Evolutionary conservation across 2,888 invertebrate genomes (phyloP).

Genomic region (Dendrolimus pini): DNA sequence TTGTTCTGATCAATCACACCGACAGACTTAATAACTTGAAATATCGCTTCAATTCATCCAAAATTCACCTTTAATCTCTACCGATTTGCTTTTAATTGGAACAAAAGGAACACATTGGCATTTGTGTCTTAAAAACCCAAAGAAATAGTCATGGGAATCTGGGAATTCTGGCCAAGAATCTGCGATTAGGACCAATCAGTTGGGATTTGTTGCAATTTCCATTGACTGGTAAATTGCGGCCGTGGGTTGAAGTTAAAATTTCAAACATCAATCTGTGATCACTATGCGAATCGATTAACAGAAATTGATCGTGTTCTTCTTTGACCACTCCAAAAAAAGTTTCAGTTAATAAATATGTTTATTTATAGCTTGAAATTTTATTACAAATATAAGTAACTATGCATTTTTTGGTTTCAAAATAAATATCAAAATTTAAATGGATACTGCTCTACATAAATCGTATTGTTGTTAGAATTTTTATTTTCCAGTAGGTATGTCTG

Average conservation of each 20-base stretch:
- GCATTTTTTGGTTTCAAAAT: too few relatives aligned
- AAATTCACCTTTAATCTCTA: conserved; percentile 53
- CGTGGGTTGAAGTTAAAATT: conserved; percentile 25
- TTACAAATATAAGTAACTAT: too few relatives aligned
- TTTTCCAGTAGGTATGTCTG: too few relatives aligned
- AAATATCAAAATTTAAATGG: too few relatives aligned
- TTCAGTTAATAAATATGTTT: not conserved
- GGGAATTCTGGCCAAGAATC: conserved; percentile 38
- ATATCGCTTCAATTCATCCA: conserved; percentile 34
- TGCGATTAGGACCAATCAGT: conserved; percentile 65
- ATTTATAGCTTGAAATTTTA: too few relatives aligned
- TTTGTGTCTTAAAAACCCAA: not conserved
- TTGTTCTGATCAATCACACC: conserved; percentile 12
- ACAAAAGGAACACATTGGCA: conserved; percentile 40
- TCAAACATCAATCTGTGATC: conserved; percentile 52
- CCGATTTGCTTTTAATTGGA: conserved; percentile 63
- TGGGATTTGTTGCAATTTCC: conserved; percentile 64
- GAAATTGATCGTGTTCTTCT: not conserved
- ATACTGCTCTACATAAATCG: too few relatives aligned
- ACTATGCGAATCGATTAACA: conserved; percentile 14
- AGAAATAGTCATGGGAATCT: conserved; percentile 67
- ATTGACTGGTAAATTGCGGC: conserved; percentile 69
- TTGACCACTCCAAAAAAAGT: not conserved
- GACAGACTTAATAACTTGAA: conserved; percentile 57
- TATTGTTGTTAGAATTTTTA: too few relatives aligned